Evolutionary conservation across 2,888 invertebrate species (phyloP).

Genomic region (Plagodis pulveraria): DNA sequence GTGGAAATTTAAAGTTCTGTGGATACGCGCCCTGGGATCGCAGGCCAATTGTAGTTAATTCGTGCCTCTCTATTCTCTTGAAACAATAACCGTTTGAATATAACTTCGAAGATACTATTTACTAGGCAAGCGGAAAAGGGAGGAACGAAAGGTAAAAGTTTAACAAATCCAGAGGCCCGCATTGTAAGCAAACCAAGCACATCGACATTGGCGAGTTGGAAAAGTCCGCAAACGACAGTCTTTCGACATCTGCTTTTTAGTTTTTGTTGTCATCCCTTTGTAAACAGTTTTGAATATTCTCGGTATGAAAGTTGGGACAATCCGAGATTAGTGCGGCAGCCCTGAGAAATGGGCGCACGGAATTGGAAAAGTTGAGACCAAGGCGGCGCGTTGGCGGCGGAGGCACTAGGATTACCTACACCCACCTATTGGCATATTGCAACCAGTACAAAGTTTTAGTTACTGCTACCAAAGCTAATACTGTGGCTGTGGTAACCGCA

Average conservation of each 20-base stretch:
- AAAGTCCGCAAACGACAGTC: constrained; percentile 34
- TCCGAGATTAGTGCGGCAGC: constrained; percentile 63
- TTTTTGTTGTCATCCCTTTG: constrained; percentile 51
- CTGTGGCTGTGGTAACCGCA: too few species aligned
- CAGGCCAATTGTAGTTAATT: constrained; percentile 11
- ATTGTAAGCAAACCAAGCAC: constrained; percentile 7
- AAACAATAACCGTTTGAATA: constrained; percentile 15
- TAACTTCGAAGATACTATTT: constrained; percentile 13
- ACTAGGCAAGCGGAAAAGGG: neutral
- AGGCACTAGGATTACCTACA: constrained; percentile 62
- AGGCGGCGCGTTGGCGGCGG: constrained; percentile 43
- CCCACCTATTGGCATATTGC: constrained; percentile 59
- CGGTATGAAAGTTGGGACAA: constrained; percentile 59
- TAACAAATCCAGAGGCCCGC: constrained; percentile 6
- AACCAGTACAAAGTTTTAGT: constrained; percentile 58
- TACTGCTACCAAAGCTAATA: constrained; percentile 28
- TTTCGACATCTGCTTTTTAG: constrained; percentile 51
- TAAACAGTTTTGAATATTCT: constrained; percentile 62
- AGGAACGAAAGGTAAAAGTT: neutral
- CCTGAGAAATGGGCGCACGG: constrained; percentile 65
- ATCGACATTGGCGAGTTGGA: constrained; percentile 15
- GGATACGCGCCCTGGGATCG: constrained; percentile 20
- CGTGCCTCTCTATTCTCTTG: constrained; percentile 17
- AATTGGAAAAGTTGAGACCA: constrained; percentile 75
- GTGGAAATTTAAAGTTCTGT: constrained; percentile 31